Conservation (phyloP, 2,797 vertebrate species). For the Ispidina picta region DNA sequence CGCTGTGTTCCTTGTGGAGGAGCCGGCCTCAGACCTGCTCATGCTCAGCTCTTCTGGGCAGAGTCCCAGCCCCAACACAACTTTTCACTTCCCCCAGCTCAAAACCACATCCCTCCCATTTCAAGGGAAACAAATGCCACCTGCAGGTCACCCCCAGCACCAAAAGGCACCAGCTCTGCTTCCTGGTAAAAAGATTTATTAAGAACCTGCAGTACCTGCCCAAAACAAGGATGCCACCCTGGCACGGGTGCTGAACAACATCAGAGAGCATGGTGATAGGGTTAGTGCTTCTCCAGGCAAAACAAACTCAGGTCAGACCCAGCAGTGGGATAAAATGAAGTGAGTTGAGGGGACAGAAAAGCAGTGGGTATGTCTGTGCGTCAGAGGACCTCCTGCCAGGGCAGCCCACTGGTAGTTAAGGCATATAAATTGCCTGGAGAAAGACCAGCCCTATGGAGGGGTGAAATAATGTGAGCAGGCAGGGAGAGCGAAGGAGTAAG, state of each 20-base stretch:
- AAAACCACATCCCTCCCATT: fast-evolving
- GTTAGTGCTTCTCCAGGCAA: neutral
- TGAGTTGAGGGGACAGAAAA: neutral
- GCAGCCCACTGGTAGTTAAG: neutral
- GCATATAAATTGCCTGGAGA: neutral
- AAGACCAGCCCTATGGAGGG: neutral
- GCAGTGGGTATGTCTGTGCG: fast-evolving
- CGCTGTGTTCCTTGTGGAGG: neutral
- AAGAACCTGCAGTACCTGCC: neutral
- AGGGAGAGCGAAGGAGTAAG: neutral
- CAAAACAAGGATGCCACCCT: neutral
- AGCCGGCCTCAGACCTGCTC: fast-evolving
- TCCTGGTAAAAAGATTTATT: constrained; percentile 65
- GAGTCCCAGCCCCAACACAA: neutral
- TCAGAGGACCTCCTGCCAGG: fast-evolving
- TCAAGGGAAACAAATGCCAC: neutral
- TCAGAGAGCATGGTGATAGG: fast-evolving
- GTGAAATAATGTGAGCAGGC: neutral
- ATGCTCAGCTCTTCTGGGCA: neutral
- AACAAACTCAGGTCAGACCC: neutral
- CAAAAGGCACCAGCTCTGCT: neutral
- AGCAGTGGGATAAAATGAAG: neutral
- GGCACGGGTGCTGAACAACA: fast-evolving
- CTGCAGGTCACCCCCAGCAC: neutral
- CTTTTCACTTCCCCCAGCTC: neutral